phyloP scores from a whole-genome alignment of 2,113 vertebrate genomes.

The Arothron firmamentum region DNA sequence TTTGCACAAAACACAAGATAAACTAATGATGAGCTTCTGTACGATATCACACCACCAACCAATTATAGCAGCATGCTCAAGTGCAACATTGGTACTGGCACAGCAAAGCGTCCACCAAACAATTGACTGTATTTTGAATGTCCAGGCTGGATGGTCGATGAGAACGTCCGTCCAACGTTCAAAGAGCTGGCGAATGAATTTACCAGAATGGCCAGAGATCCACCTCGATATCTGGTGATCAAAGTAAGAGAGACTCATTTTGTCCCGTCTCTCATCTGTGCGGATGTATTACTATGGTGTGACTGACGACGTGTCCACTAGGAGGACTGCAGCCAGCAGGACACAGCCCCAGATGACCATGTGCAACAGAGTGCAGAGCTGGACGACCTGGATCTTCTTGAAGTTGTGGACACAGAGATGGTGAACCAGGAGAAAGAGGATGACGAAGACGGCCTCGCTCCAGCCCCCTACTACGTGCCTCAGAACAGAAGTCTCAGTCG shows the following conservation, averaged over 20 bases:
- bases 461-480: slow-evolving; percentile 54
- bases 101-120: not conserved
- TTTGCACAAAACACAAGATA: too few relatives aligned
- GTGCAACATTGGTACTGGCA: too few relatives aligned
- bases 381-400: slow-evolving; percentile 66
- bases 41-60: too few relatives aligned
- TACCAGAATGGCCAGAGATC: slow-evolving; percentile 92
- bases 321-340: slow-evolving; percentile 74
- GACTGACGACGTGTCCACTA: slow-evolving; percentile 17
- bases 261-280: not conserved
- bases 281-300: not conserved
- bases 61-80: too few relatives aligned
- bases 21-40: too few relatives aligned
- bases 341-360: slow-evolving; percentile 69
- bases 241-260: slow-evolving; percentile 73
- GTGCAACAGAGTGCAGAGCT: slow-evolving; percentile 74
- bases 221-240: slow-evolving; percentile 88
- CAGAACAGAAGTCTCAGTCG: slow-evolving; percentile 60
- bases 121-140: not conserved
- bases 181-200: slow-evolving; percentile 93
- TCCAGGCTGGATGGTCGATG: slow-evolving; percentile 96
- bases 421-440: slow-evolving; percentile 69
- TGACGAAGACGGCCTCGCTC: slow-evolving; percentile 56
- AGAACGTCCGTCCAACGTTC: slow-evolving; percentile 92
- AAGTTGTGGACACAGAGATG: slow-evolving; percentile 74